Percentiles rank a stretch among this genome's conserved stretches.
phyloP scores from a whole-genome alignment of 1,140 invertebrate genomes.

The Drosophila ananassae region DNA sequence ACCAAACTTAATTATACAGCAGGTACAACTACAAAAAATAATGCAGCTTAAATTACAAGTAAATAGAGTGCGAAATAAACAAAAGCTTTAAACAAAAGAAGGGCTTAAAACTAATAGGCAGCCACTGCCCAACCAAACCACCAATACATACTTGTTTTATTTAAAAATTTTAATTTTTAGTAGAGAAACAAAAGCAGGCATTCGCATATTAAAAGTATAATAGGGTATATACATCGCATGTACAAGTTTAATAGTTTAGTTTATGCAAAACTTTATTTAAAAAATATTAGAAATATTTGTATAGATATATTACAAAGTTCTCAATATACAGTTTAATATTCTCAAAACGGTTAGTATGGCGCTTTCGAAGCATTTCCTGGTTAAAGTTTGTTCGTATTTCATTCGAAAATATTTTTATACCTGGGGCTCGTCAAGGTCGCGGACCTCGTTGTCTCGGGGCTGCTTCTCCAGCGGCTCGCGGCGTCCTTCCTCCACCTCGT shows the following conservation, averaged over 20 bases:
- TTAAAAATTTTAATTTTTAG: slow-evolving; percentile 26
- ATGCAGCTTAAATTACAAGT: slow-evolving; percentile 18
- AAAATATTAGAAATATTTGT: slow-evolving; percentile 68
- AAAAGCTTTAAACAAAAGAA: slow-evolving; percentile 30
- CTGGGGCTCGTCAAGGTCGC: slow-evolving; percentile 65
- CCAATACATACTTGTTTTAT: slow-evolving; percentile 25
- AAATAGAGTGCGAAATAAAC: slow-evolving; percentile 7
- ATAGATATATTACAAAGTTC: slow-evolving; percentile 65
- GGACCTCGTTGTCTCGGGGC: slow-evolving; percentile 62
- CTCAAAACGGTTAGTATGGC: slow-evolving; percentile 64
- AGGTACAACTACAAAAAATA: slow-evolving; percentile 14
- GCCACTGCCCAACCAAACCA: slow-evolving; percentile 52
- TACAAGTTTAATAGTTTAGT: slow-evolving; percentile 43
- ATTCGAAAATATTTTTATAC: slow-evolving; percentile 52
- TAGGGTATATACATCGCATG: slow-evolving; percentile 29
- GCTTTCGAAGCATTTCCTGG: slow-evolving; percentile 55
- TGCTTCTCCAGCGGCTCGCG: slow-evolving; percentile 66
- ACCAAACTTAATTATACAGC: slow-evolving; percentile 71
- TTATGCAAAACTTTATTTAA: slow-evolving; percentile 72
- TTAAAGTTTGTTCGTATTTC: slow-evolving; percentile 38
- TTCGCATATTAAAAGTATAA: background rate
- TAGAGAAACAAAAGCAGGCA: slow-evolving; percentile 47
- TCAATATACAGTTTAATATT: slow-evolving; percentile 63
- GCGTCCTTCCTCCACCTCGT: slow-evolving; percentile 52
- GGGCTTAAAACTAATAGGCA: slow-evolving; percentile 7